phyloP scores from a whole-genome alignment of 2,888 invertebrate genomes.

The Pardosa pseudoannulata region DNA sequence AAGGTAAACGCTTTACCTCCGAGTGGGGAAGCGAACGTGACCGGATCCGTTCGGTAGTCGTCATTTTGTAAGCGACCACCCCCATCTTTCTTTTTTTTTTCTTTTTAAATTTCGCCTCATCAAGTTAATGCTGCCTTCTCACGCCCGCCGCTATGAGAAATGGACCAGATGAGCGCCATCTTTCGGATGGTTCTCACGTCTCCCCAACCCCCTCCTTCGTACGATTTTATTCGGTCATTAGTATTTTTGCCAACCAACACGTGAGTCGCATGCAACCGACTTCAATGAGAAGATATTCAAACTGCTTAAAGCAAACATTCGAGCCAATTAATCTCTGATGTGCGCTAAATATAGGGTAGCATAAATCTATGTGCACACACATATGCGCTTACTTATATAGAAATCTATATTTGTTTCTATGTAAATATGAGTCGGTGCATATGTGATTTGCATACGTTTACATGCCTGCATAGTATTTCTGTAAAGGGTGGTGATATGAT shows the following conservation, averaged over 20 bases:
- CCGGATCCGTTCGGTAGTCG: slow-evolving; percentile 61
- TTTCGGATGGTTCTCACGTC: slow-evolving; percentile 55
- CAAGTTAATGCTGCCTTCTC: slow-evolving; percentile 51
- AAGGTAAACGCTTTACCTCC: background rate
- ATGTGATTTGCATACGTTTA: background rate
- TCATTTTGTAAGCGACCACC: slow-evolving; percentile 65
- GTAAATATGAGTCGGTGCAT: background rate
- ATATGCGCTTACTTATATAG: background rate
- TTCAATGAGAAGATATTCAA: slow-evolving; percentile 14
- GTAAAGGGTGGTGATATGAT: too few species aligned
- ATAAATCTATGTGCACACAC: background rate
- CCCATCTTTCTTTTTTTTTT: slow-evolving; percentile 26
- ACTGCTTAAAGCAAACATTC: slow-evolving; percentile 9
- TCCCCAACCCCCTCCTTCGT: background rate
- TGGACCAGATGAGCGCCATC: slow-evolving; percentile 45
- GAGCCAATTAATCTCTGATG: slow-evolving; percentile 15
- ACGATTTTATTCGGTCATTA: slow-evolving; percentile 15
- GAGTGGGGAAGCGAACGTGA: slow-evolving; percentile 30
- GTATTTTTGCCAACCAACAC: slow-evolving; percentile 15
- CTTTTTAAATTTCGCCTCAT: slow-evolving; percentile 37
- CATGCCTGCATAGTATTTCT: too few species aligned
- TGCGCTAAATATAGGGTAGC: slow-evolving; percentile 11
- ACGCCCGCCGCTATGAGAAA: slow-evolving; percentile 62
- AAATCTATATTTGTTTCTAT: too few species aligned
- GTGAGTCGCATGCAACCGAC: background rate